These are phyloP conservation scores for Neelides sp. DNA, from an alignment of 1,140 invertebrate genomes.

Conservation along the genomic window DNA sequence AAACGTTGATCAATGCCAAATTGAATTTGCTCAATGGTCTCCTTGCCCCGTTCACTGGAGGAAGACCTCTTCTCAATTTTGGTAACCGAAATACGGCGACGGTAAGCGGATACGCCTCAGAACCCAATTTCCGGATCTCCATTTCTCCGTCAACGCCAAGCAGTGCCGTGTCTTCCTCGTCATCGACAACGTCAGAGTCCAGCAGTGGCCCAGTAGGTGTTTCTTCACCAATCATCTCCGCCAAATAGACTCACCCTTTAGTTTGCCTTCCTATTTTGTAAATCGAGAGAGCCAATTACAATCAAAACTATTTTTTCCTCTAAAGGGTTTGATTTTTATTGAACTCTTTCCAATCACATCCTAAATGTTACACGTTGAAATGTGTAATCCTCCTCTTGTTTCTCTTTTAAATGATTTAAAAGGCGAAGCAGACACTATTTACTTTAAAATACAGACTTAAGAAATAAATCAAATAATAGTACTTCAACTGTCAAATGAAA, in stretches of 20 bases:
- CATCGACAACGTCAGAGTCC: slow-evolving; percentile 8
- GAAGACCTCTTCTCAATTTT: slow-evolving; percentile 28
- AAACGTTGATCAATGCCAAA: slow-evolving; percentile 30
- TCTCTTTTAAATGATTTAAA: no score
- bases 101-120: slow-evolving; percentile 15
- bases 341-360: neutral
- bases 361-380: neutral
- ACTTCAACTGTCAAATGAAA: no score
- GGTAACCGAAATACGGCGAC: slow-evolving; percentile 10
- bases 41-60: slow-evolving; percentile 30
- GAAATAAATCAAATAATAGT: no score
- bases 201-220: slow-evolving; percentile 29
- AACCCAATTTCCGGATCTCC: slow-evolving; percentile 29
- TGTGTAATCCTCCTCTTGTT: neutral
- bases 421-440: no score
- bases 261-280: no score
- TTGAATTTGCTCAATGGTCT: slow-evolving; percentile 30
- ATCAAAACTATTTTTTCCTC: no score
- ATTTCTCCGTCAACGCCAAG: slow-evolving; percentile 21
- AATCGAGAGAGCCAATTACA: no score
- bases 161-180: slow-evolving; percentile 7
- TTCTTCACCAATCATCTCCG: slow-evolving; percentile 25
- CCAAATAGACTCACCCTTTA: neutral
- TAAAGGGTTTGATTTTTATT: no score
- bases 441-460: no score